phyloP scores from a whole-genome alignment of 2,113 vertebrate genomes.

The Oxygymnocypris stewartii region DNA sequence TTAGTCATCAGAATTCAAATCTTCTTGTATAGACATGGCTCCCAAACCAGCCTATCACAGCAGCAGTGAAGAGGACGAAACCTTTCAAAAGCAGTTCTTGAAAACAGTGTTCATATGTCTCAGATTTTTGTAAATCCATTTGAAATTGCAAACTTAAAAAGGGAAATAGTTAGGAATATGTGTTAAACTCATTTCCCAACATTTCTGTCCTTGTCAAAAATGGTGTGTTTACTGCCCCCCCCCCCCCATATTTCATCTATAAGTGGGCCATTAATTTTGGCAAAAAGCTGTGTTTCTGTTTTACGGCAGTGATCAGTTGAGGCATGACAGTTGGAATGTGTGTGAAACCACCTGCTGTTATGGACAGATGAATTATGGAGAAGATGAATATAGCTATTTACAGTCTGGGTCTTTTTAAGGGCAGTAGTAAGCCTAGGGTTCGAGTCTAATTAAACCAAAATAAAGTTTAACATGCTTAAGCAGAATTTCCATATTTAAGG shows the following conservation, averaged over 20 bases:
- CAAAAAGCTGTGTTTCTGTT: constrained; percentile 51
- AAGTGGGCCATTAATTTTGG: constrained; percentile 54
- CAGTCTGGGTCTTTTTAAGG: constrained; percentile 30
- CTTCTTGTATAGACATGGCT: neutral
- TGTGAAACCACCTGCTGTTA: constrained; percentile 46
- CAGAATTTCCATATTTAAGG: neutral
- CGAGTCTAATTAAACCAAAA: neutral
- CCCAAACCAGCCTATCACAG: neutral
- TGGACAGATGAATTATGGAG: constrained; percentile 39
- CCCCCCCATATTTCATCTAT: constrained; percentile 48
- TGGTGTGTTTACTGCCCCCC: constrained; percentile 29
- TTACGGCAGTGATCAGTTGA: constrained; percentile 49
- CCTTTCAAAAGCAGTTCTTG: neutral
- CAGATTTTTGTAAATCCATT: neutral
- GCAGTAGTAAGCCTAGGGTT: neutral
- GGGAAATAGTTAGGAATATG: neutral
- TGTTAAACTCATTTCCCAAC: neutral
- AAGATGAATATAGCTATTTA: constrained; percentile 50
- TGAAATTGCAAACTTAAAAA: neutral
- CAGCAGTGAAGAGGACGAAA: neutral
- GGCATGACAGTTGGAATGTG: constrained; percentile 48
- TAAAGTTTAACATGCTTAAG: neutral
- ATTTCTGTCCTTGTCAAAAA: neutral
- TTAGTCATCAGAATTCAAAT: neutral
- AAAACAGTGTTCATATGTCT: neutral